These are phyloP conservation scores for Erebia aethiops DNA, from an alignment of 2,888 invertebrate species.

Conservation along the genomic window DNA sequence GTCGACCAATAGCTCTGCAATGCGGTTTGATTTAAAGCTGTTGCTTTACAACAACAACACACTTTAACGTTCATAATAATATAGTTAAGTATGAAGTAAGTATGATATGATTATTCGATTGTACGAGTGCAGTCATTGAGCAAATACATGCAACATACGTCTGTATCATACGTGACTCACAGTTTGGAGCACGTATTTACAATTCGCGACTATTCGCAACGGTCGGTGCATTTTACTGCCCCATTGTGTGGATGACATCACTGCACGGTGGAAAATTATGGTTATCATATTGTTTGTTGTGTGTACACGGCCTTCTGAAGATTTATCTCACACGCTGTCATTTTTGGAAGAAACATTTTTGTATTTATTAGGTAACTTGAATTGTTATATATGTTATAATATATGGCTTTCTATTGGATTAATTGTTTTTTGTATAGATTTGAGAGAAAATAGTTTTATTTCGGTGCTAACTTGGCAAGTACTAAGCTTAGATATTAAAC, in stretches of 20 bases:
- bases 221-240: slow-evolving; percentile 32
- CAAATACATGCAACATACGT: slow-evolving; percentile 22
- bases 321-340: not conserved
- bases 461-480: too few species aligned
- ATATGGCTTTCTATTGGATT: too few species aligned
- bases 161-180: slow-evolving; percentile 35
- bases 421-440: too few species aligned
- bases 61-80: too few species aligned
- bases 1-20: too few species aligned
- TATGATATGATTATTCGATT: too few species aligned
- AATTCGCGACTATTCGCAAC: slow-evolving; percentile 32
- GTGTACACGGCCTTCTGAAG: not conserved
- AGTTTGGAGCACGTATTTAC: slow-evolving; percentile 31
- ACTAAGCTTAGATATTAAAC: too few species aligned
- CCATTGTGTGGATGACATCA: slow-evolving; percentile 49
- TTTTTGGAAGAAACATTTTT: not conserved
- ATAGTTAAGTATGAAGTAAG: too few species aligned
- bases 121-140: slow-evolving; percentile 17
- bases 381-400: too few species aligned
- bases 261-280: slow-evolving; percentile 21
- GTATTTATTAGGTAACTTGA: not conserved
- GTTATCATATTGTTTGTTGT: slow-evolving; percentile 14
- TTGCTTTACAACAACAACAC: too few species aligned
- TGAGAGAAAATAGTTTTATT: too few species aligned
- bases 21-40: not conserved